Evolutionary conservation across 2,797 vertebrate genomes (phyloP).

Genomic region (Lithobates pipiens): DNA sequence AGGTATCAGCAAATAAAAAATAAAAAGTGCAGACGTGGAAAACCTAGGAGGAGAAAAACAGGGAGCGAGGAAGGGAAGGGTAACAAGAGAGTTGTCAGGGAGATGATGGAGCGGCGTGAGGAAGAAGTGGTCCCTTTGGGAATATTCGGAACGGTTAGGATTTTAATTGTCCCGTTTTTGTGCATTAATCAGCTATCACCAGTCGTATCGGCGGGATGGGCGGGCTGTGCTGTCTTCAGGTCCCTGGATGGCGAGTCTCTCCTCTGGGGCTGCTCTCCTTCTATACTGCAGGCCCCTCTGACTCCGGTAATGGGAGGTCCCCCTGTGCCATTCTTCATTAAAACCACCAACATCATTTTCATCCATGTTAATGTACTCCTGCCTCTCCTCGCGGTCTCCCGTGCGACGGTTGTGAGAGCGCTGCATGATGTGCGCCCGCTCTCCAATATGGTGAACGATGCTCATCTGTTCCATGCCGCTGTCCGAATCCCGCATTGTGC

Average conservation of each 20-base stretch:
- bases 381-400: conserved; percentile 93
- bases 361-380: conserved; percentile 97
- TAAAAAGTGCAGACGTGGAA: conserved; percentile 27
- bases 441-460: conserved; percentile 95
- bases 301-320: conserved; percentile 84
- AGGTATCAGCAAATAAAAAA: neutral
- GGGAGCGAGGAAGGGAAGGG: neutral
- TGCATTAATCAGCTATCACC: conserved; percentile 76
- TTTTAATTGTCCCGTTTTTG: conserved; percentile 39
- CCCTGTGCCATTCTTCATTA: conserved; percentile 90
- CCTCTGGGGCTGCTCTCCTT: conserved; percentile 81
- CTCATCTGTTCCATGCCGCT: conserved; percentile 93
- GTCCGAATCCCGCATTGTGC: conserved; percentile 91
- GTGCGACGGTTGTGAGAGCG: conserved; percentile 95
- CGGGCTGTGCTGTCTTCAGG: conserved; percentile 83
- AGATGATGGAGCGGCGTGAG: conserved; percentile 42
- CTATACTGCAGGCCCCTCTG: conserved; percentile 87
- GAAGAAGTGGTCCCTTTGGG: conserved; percentile 53
- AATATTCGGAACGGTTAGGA: conserved; percentile 49
- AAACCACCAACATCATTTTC: conserved; percentile 91
- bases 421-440: conserved; percentile 94
- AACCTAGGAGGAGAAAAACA: neutral
- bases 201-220: conserved; percentile 93
- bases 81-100: conserved; percentile 10
- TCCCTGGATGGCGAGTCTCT: conserved; percentile 80